phyloP scores from a whole-genome alignment of 2,888 invertebrate genomes.

The Synergus gifuensis region DNA sequence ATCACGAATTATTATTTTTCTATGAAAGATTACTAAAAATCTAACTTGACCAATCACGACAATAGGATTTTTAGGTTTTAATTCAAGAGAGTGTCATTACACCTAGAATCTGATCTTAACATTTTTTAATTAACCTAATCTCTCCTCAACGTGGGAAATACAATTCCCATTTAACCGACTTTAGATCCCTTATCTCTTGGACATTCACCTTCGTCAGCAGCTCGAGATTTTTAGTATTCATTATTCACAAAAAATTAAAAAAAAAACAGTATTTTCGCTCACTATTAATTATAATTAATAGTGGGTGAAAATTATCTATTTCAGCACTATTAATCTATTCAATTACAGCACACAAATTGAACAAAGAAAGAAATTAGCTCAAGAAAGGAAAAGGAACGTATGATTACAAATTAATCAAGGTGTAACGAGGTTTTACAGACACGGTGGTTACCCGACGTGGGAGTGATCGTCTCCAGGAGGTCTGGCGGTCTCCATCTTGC shows the following conservation, averaged over 20 bases:
- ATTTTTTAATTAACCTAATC: conserved; percentile 12
- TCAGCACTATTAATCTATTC: no score
- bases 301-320: not conserved
- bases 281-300: conserved; percentile 1
- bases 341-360: conserved; percentile 13
- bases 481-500: conserved; percentile 28
- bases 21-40: no score
- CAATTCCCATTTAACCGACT: not conserved
- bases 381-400: conserved; percentile 21
- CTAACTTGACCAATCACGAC: not conserved
- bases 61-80: no score
- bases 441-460: conserved; percentile 36
- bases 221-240: conserved; percentile 1
- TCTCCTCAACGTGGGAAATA: conserved; percentile 26
- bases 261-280: not conserved
- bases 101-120: not conserved
- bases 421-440: conserved; percentile 34
- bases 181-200: conserved; percentile 31
- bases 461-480: conserved; percentile 26
- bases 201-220: conserved; percentile 24
- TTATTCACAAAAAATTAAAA: not conserved
- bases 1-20: no score
- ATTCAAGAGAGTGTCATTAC: no score
- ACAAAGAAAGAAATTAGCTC: conserved; percentile 31
- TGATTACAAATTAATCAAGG: conserved; percentile 40